Evolutionary conservation across 2,797 vertebrate species (phyloP).

Genomic region (Xenops minutus): DNA sequence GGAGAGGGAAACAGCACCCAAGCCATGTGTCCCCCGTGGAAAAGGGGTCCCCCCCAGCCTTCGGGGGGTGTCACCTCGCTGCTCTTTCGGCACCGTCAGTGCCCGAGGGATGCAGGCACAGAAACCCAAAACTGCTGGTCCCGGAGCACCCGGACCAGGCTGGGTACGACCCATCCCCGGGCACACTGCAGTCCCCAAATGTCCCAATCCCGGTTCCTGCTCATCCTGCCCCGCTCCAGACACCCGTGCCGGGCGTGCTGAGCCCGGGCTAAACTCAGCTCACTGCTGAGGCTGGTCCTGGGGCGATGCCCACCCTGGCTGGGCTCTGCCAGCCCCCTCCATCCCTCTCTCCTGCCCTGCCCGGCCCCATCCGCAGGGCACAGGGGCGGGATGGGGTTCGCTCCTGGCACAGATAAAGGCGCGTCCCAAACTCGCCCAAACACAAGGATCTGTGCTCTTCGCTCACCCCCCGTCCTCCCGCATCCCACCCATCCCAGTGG

Average conservation of each 20-base stretch:
- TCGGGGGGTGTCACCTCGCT: accelerated
- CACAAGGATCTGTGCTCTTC: neutral
- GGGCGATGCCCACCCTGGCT: neutral
- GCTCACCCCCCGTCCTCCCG: accelerated
- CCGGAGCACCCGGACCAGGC: neutral
- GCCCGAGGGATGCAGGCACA: neutral
- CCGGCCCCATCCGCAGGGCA: neutral
- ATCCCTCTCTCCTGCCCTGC: neutral
- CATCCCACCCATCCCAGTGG: too few species aligned
- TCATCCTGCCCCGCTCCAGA: neutral
- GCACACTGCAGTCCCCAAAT: accelerated
- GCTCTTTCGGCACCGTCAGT: neutral
- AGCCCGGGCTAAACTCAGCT: neutral
- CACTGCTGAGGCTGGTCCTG: neutral
- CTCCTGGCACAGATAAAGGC: neutral
- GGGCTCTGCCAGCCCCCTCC: neutral
- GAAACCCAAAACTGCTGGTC: accelerated
- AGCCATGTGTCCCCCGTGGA: neutral
- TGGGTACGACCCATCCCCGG: accelerated
- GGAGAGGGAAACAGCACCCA: accelerated
- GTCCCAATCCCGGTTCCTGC: accelerated
- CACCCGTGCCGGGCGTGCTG: accelerated
- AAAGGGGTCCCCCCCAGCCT: neutral
- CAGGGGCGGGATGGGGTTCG: neutral
- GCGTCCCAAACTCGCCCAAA: neutral